These are phyloP conservation scores for Trematomus loennbergii DNA, from an alignment of 2,113 vertebrate genomes.

Conservation along the genomic window DNA sequence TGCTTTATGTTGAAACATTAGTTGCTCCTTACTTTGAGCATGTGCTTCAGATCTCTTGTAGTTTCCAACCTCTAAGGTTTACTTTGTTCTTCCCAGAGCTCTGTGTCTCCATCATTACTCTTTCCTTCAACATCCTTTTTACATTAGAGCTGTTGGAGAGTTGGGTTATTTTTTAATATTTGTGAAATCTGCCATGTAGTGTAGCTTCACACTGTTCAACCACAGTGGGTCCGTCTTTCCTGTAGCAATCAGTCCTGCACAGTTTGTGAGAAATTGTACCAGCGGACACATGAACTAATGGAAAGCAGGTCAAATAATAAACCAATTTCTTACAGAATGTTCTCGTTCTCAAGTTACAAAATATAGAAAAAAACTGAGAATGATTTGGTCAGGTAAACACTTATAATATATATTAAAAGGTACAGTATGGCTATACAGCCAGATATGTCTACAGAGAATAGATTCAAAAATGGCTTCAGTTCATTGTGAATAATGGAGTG, in stretches of 20 bases:
- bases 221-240: slow-evolving; percentile 17
- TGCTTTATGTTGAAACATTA: neutral
- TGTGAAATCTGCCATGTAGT: slow-evolving; percentile 47
- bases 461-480: no score
- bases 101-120: slow-evolving; percentile 2
- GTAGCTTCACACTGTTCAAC: slow-evolving; percentile 38
- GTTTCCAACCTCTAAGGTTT: neutral
- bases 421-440: neutral
- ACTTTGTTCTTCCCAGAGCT: slow-evolving; percentile 2
- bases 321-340: neutral
- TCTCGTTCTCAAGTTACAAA: neutral
- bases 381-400: slow-evolving; percentile 1
- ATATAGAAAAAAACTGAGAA: neutral
- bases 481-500: neutral
- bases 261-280: slow-evolving; percentile 34
- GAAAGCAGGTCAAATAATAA: slow-evolving; percentile 2
- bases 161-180: slow-evolving; percentile 29
- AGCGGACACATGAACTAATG: neutral
- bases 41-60: no score
- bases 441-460: neutral
- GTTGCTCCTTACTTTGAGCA: neutral
- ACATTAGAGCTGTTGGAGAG: slow-evolving; percentile 43
- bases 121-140: slow-evolving; percentile 30
- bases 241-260: slow-evolving; percentile 34
- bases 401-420: neutral